Conservation (phyloP, 2,797 vertebrate genomes). For the Molossus alvarezi region DNA sequence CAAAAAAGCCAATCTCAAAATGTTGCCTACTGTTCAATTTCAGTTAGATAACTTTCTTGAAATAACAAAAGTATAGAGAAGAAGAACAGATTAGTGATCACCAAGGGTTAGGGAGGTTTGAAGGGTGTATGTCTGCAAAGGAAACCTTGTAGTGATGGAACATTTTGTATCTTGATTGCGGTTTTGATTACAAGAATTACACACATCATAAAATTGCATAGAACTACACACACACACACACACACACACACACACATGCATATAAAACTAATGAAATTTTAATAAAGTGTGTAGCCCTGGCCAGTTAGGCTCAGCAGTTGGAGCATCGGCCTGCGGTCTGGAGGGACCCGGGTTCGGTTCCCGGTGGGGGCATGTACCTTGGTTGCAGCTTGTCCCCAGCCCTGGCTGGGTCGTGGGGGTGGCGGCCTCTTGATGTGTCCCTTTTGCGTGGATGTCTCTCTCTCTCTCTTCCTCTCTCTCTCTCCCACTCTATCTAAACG, state of each 20-base stretch:
- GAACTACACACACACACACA: neutral
- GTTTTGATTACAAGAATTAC: neutral
- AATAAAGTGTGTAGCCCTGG: neutral
- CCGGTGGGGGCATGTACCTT: no score
- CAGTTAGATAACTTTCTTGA: neutral
- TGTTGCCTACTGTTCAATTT: neutral
- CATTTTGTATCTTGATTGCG: neutral
- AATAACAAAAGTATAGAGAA: conserved; percentile 54
- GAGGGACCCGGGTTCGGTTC: no score
- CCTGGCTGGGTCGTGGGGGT: no score
- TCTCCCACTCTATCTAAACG: no score
- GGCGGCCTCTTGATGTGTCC: no score
- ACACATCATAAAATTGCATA: neutral
- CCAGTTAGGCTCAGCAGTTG: no score
- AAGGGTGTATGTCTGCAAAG: neutral
- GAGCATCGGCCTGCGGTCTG: no score
- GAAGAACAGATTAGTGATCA: neutral
- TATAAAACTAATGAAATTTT: neutral
- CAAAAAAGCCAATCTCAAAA: neutral
- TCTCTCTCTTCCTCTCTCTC: no score
- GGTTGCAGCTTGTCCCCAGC: no score
- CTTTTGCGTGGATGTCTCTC: no score
- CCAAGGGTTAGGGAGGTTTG: neutral
- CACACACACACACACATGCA: neutral
- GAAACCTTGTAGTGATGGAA: no score